Base-by-base conservation (phyloP, 2,888 invertebrate genomes). In the Diloba caeruleocephala region DNA sequence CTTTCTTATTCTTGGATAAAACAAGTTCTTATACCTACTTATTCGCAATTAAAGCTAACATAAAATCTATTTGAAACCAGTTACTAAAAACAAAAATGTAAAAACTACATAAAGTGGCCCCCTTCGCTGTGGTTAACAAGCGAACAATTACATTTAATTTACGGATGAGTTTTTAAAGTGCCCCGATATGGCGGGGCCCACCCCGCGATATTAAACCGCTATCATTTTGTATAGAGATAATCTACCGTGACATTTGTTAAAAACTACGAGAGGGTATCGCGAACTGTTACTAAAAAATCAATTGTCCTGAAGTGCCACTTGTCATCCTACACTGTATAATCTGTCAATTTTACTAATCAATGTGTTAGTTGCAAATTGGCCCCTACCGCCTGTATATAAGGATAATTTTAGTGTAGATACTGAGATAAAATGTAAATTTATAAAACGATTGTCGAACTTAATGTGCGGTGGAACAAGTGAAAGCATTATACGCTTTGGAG, bases 61-160 rank as follows among this genome's bases (percentile, higher is more conserved):
- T 23, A 26, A 50, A 54, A 44, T 61, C 42, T 19, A 51, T 46
- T 53, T 34, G 15, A 46, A 54, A 60, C 54, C 57, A 55, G 53
- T 50, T 51, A 61, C 62, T 58, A 52, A 64, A 54, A 41, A 64
- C 48, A 57, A 61, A 56, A 62, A 62, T 67, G 53, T 59, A 76
- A 73, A 76, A 59, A 50, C 12, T 26, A 51, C 52, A 29, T 58
- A n/a, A n/a, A n/a, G n/a, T 45, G 48, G 75, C 67, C 79, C 81
- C 85, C 85, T 84, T 76, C 76, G 71, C 49, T 71, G 78, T 78
- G 77, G 82, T 82, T 90, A 91, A 92, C 92, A 80, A 92, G 88
- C 88, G 90, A 92, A 93, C 93, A 93, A 93, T 93, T 92, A 92
- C 89, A 89, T 93, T 93, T 92, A 93, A 93, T 93, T 93, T 89